Conservation (phyloP, 2,113 vertebrate genomes). For the Condylura cristata region DNA sequence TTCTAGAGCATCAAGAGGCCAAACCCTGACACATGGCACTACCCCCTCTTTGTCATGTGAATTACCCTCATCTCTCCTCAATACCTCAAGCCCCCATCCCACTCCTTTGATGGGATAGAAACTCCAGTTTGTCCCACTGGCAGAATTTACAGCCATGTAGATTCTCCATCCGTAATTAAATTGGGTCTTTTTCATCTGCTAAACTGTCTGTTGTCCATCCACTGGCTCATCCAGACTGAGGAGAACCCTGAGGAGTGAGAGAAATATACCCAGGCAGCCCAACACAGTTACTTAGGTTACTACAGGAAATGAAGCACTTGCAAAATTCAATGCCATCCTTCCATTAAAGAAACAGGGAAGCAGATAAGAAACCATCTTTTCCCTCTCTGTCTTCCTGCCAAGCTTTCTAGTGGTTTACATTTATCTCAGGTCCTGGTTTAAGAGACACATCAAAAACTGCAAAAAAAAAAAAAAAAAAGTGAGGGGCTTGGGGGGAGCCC, state of each 20-base stretch:
- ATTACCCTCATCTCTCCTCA: neutral
- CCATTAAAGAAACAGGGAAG: neutral
- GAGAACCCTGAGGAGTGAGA: neutral
- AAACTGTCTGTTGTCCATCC: neutral
- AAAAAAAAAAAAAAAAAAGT: neutral
- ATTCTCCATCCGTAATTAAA: neutral
- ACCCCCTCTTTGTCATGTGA: neutral
- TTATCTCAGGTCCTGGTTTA: neutral
- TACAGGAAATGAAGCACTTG: neutral
- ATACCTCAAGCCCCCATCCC: neutral
- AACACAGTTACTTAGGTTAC: neutral
- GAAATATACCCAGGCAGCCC: neutral
- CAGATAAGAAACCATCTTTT: neutral
- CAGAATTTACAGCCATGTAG: neutral
- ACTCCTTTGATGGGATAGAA: neutral
- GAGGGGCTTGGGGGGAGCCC: accelerated
- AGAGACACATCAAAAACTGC: neutral
- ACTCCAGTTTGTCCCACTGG: neutral
- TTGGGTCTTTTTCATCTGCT: too few relatives aligned
- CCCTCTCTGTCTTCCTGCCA: neutral
- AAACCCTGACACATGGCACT: neutral
- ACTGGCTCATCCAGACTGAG: neutral
- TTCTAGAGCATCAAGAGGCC: neutral
- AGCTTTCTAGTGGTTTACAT: neutral
- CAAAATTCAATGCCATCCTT: neutral